A percentile compares a stretch with the other conserved stretches of the same genome.
Conservation (phyloP, 2,113 vertebrate species). For the Anser cygnoides region DNA sequence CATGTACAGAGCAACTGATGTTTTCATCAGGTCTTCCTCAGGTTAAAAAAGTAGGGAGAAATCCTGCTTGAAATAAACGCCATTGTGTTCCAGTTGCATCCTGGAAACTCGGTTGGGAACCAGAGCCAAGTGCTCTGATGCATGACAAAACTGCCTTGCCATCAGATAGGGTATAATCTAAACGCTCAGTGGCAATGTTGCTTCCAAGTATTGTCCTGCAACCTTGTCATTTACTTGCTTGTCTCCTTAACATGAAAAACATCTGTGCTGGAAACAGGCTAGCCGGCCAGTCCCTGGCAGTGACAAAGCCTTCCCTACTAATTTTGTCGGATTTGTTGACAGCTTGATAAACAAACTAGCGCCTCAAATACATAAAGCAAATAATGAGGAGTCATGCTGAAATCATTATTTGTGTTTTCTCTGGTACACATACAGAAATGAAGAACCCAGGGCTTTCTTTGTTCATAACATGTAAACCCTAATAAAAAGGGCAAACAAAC, state of each 20-base stretch:
- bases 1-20: neutral
- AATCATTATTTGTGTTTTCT: neutral
- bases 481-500: neutral
- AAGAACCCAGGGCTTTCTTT: neutral
- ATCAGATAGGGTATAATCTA: neutral
- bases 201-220: conserved; percentile 59
- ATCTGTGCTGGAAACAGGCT: neutral
- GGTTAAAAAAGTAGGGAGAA: neutral
- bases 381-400: neutral
- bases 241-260: neutral
- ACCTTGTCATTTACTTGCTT: neutral
- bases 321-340: neutral
- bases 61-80: neutral
- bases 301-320: neutral
- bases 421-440: neutral
- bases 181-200: neutral
- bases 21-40: neutral
- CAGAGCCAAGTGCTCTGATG: neutral
- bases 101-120: neutral
- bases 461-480: rapidly evolving
- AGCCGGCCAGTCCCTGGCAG: neutral
- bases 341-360: neutral
- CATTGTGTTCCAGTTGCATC: neutral
- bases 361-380: neutral
- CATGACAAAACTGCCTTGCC: neutral